A percentile compares a stretch with the other conserved stretches of the same genome.
Conservation (phyloP, 1,140 invertebrate species). For the Tribolium madens region DNA sequence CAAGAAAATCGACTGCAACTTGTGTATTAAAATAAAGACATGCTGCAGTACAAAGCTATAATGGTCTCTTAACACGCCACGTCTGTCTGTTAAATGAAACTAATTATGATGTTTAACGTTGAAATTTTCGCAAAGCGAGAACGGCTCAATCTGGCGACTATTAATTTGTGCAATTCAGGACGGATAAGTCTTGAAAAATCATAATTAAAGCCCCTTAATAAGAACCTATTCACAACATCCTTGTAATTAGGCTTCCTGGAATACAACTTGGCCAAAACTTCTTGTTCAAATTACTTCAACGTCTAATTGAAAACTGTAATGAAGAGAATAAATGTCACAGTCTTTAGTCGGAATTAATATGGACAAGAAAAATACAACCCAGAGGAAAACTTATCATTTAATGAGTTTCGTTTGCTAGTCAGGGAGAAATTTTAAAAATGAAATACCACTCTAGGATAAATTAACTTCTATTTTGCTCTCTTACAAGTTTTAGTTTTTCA, state of each 20-base stretch:
- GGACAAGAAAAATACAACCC: slow-evolving; percentile 13
- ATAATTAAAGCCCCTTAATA: slow-evolving; percentile 39
- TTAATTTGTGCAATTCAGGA: slow-evolving; percentile 32
- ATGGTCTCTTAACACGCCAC: slow-evolving; percentile 30
- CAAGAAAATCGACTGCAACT: slow-evolving; percentile 5
- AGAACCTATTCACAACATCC: slow-evolving; percentile 15
- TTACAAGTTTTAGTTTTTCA: neutral
- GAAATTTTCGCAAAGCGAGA: slow-evolving; percentile 1
- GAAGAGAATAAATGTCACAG: slow-evolving; percentile 42
- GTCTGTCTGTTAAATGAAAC: slow-evolving; percentile 25
- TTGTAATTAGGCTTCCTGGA: slow-evolving; percentile 38
- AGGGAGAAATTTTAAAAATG: slow-evolving; percentile 13
- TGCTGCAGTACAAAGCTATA: slow-evolving; percentile 5
- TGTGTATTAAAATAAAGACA: slow-evolving; percentile 36
- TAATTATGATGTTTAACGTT: slow-evolving; percentile 27
- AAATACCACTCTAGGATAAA: slow-evolving; percentile 11
- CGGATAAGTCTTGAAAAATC: slow-evolving; percentile 1
- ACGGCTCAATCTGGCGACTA: slow-evolving; percentile 17
- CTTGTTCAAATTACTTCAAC: slow-evolving; percentile 31
- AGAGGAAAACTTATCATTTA: slow-evolving; percentile 8
- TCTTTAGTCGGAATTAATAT: slow-evolving; percentile 18
- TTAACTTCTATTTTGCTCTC: neutral
- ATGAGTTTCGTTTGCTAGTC: neutral
- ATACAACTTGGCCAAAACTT: slow-evolving; percentile 33
- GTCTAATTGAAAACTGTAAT: slow-evolving; percentile 44